These are phyloP conservation scores for Kradibia gibbosae DNA, from an alignment of 1,140 invertebrate species.

Conservation along the genomic window DNA sequence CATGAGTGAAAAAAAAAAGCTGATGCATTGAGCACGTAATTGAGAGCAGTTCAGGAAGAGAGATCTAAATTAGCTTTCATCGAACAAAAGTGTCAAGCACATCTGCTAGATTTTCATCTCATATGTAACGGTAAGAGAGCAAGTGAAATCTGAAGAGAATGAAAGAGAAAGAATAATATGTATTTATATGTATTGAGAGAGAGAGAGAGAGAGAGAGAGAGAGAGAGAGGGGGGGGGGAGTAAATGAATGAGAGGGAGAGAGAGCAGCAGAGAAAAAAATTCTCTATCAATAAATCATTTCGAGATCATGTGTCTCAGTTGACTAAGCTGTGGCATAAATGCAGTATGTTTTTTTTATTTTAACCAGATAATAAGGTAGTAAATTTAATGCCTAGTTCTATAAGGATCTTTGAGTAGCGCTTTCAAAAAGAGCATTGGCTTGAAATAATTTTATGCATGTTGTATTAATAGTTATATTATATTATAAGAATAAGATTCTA, in stretches of 20 bases:
- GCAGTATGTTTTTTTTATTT: neutral
- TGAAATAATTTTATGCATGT: too few species aligned
- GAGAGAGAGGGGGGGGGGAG: neutral
- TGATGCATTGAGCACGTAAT: conserved; percentile 1
- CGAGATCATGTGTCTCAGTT: neutral
- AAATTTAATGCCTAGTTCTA: neutral
- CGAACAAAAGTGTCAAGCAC: conserved; percentile 54
- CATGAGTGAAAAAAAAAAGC: conserved; percentile 11
- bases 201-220: neutral
- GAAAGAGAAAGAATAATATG: neutral
- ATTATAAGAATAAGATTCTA: too few species aligned
- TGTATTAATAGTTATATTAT: too few species aligned
- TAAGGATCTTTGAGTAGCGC: neutral
- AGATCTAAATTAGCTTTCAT: conserved; percentile 56
- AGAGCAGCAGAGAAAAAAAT: conserved; percentile 1
- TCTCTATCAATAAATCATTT: conserved; percentile 38
- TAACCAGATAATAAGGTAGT: neutral
- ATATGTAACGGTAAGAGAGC: conserved; percentile 12
- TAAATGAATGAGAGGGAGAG: neutral
- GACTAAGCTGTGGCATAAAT: neutral
- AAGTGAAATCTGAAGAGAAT: neutral
- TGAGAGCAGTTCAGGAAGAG: neutral
- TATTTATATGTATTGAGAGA: too few species aligned
- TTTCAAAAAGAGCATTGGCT: too few species aligned
- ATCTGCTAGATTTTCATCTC: conserved; percentile 51